These are phyloP conservation scores for Drosophila eohydei DNA, from an alignment of 2,888 invertebrate genomes.

Conservation along the genomic window DNA sequence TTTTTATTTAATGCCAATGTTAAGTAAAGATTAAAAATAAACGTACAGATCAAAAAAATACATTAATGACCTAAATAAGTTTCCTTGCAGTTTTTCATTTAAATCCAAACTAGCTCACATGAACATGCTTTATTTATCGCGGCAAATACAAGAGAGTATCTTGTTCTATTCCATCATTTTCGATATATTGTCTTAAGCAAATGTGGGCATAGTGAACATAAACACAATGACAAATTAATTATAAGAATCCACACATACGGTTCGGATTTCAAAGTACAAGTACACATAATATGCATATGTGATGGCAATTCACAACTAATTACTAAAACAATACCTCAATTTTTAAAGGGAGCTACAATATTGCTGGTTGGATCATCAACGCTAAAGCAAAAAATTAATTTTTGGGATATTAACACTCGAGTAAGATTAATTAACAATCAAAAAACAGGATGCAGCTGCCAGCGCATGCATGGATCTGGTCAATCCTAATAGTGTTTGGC, in stretches of 20 bases:
- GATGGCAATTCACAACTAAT: conserved; percentile 21
- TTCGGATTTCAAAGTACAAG: conserved; percentile 49
- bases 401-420: conserved; percentile 13
- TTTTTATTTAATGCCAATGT: neutral
- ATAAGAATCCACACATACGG: conserved; percentile 18
- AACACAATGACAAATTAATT: conserved; percentile 60
- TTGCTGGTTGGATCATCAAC: conserved; percentile 21
- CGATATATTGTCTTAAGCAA: conserved; percentile 29
- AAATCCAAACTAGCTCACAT: conserved; percentile 1
- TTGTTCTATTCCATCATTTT: conserved; percentile 29
- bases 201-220: conserved; percentile 38
- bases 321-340: conserved; percentile 5
- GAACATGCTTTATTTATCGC: neutral
- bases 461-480: conserved; percentile 24
- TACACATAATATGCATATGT: conserved; percentile 13
- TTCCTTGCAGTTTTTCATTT: neutral
- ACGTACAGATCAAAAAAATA: neutral
- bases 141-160: neutral
- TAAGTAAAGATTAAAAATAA: neutral
- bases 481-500: conserved; percentile 24
- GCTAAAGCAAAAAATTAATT: conserved; percentile 1
- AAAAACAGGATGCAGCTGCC: conserved; percentile 40
- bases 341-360: conserved; percentile 15
- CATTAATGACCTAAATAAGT: neutral
- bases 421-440: conserved; percentile 28